Evolutionary conservation across 1,140 invertebrate species (phyloP).

Genomic region (Drosophila auraria): DNA sequence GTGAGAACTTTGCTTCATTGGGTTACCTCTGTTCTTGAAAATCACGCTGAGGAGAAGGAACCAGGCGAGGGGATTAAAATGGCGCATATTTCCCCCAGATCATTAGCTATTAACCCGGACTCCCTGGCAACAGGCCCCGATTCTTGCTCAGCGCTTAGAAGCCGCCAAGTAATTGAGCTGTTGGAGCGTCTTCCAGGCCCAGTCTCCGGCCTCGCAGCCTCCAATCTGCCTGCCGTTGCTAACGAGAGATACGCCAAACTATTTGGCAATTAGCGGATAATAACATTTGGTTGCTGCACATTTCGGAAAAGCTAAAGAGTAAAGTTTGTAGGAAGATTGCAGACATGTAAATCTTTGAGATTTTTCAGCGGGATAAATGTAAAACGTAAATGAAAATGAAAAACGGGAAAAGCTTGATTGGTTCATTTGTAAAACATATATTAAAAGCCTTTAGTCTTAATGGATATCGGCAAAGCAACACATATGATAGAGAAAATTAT

Average conservation of each 20-base stretch:
- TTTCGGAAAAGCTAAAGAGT: slow-evolving; percentile 23
- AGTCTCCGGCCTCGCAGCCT: slow-evolving; percentile 13
- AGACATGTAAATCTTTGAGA: neutral
- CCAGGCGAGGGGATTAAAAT: slow-evolving; percentile 65
- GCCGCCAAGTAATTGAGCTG: slow-evolving; percentile 44
- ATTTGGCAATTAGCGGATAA: slow-evolving; percentile 53
- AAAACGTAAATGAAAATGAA: neutral
- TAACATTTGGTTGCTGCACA: slow-evolving; percentile 41
- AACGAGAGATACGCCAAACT: slow-evolving; percentile 51
- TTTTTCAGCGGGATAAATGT: neutral
- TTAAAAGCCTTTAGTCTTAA: neutral
- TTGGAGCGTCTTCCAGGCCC: slow-evolving; percentile 21
- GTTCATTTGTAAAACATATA: neutral
- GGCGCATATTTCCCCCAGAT: slow-evolving; percentile 72
- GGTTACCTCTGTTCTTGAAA: slow-evolving; percentile 4
- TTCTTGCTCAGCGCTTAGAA: slow-evolving; percentile 16
- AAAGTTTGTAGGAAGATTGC: slow-evolving; percentile 8
- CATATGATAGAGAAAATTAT: neutral
- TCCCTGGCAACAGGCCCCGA: slow-evolving; percentile 61
- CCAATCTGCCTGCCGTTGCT: slow-evolving; percentile 39
- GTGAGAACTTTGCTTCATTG: slow-evolving; percentile 68
- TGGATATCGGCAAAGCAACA: neutral
- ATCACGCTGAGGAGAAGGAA: slow-evolving; percentile 5
- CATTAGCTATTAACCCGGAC: slow-evolving; percentile 66
- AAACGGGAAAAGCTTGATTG: no score